Conservation (phyloP, 2,113 vertebrate species). For the Eubucco bourcierii region DNA sequence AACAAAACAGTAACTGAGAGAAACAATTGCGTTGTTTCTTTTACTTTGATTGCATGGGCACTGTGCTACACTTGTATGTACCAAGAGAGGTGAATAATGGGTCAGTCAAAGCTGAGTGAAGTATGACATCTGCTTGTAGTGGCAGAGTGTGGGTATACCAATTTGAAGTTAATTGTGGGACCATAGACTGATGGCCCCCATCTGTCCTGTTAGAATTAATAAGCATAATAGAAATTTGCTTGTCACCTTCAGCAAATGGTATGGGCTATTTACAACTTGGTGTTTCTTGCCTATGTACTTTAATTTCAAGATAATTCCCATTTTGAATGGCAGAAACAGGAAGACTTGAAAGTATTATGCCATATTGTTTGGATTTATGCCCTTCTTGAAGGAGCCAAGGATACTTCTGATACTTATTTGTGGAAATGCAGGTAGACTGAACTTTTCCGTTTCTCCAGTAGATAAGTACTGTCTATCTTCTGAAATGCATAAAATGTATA, state of each 20-base stretch:
- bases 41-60: background rate
- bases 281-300: background rate
- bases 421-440: background rate
- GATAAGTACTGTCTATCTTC: background rate
- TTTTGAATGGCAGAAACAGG: background rate
- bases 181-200: background rate
- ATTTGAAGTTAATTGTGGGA: background rate
- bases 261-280: background rate
- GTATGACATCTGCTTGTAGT: background rate
- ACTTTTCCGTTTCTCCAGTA: background rate
- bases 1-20: background rate
- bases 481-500: background rate
- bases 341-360: background rate
- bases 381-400: background rate
- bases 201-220: background rate
- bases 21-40: accelerated
- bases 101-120: too few relatives aligned
- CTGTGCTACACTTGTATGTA: too few relatives aligned
- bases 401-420: background rate
- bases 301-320: background rate
- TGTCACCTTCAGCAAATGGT: background rate
- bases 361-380: background rate
- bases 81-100: background rate
- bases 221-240: background rate
- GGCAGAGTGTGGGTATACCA: accelerated